phyloP scores from a whole-genome alignment of 1,140 invertebrate genomes.

The Oryzaephilus surinamensis region DNA sequence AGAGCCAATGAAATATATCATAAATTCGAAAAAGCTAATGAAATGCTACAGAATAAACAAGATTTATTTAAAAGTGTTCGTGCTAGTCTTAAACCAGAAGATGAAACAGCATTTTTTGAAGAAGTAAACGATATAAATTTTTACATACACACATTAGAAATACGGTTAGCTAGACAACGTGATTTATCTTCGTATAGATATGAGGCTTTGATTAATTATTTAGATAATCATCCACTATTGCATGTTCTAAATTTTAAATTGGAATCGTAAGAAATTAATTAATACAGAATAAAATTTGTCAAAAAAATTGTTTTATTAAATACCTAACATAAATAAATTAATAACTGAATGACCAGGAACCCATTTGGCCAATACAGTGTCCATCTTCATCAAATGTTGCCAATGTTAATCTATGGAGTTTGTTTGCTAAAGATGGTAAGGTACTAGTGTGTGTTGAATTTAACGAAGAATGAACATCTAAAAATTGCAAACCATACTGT shows the following conservation, averaged over 20 bases:
- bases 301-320: neutral
- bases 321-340: conserved; percentile 23
- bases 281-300: neutral
- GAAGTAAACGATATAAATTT: conserved; percentile 36
- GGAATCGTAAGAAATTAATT: neutral
- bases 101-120: conserved; percentile 36
- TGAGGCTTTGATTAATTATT: conserved; percentile 16
- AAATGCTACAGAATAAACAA: no score
- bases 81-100: conserved; percentile 34
- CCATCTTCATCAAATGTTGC: conserved; percentile 83
- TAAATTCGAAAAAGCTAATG: conserved; percentile 42
- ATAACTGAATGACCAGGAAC: conserved; percentile 60
- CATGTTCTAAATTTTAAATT: neutral
- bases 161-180: conserved; percentile 35
- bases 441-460: conserved; percentile 32
- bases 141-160: conserved; percentile 36
- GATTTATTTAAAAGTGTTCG: no score
- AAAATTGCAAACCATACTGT: conserved; percentile 16
- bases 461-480: conserved; percentile 40
- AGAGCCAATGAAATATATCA: conserved; percentile 44
- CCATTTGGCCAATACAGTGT: conserved; percentile 62
- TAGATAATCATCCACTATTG: conserved; percentile 18
- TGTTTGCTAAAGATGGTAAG: conserved; percentile 58
- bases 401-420: conserved; percentile 72
- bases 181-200: conserved; percentile 25